phyloP scores from a whole-genome alignment of 2,888 invertebrate species.

The Escarpia spicata region DNA sequence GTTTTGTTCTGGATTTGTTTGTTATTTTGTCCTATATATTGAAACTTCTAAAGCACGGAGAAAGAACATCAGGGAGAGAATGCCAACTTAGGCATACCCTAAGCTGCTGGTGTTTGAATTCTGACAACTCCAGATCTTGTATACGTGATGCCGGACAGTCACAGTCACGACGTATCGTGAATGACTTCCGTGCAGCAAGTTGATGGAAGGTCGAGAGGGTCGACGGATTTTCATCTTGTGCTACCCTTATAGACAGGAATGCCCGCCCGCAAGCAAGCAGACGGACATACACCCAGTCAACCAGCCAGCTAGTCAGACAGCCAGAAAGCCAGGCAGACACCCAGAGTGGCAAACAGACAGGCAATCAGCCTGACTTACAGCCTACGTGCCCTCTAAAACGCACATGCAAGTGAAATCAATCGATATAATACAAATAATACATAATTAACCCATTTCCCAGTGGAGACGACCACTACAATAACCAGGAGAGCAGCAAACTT shows the following conservation, averaged over 20 bases:
- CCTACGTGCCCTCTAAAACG: background rate
- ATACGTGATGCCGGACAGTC: too few relatives aligned
- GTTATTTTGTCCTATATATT: too few relatives aligned
- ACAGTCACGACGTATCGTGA: too few relatives aligned
- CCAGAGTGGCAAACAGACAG: background rate
- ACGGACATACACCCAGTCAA: background rate
- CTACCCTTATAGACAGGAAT: background rate
- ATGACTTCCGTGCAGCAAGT: too few relatives aligned
- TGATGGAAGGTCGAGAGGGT: background rate
- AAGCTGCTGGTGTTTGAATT: too few relatives aligned
- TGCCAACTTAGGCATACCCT: too few relatives aligned
- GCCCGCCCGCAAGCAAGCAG: background rate
- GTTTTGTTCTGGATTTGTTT: too few relatives aligned
- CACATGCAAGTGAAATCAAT: background rate
- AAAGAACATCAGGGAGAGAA: too few relatives aligned
- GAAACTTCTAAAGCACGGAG: too few relatives aligned
- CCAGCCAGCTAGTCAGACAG: background rate
- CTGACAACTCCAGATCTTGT: too few relatives aligned
- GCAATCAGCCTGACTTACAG: too few relatives aligned
- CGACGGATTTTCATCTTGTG: too few relatives aligned
- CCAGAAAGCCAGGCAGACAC: background rate
- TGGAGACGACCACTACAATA: background rate
- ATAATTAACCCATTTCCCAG: conserved; percentile 8
- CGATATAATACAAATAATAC: background rate
- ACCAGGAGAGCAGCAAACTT: background rate